Percentiles rank a stretch among this genome's conserved stretches.
phyloP scores from a whole-genome alignment of 2,113 vertebrate genomes.

The Andinoacara biseriatus region DNA sequence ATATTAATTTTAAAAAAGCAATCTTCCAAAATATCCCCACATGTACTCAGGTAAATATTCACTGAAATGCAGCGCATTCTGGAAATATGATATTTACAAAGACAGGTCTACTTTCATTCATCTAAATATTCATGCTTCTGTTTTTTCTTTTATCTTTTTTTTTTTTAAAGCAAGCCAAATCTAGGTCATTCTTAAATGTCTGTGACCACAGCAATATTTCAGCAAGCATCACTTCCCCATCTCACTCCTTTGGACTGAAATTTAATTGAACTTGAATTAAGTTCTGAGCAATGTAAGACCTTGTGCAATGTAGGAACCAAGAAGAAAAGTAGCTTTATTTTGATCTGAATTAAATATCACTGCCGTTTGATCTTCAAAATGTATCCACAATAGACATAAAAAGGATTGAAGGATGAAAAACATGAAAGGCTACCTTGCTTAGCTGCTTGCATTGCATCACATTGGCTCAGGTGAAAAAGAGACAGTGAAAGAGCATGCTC shows the following conservation, averaged over 20 bases:
- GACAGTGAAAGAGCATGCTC: slow-evolving; percentile 21
- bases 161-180: slow-evolving; percentile 3
- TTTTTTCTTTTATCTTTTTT: background rate
- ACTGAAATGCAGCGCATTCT: background rate
- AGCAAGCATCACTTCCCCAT: background rate
- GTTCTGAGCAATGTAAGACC: slow-evolving; percentile 15
- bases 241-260: slow-evolving; percentile 17
- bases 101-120: background rate
- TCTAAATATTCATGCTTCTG: slow-evolving; percentile 24
- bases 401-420: slow-evolving; percentile 55
- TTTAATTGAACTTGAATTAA: slow-evolving; percentile 24
- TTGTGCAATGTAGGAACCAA: slow-evolving; percentile 13
- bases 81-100: slow-evolving; percentile 15
- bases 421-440: slow-evolving; percentile 59
- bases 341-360: slow-evolving; percentile 52
- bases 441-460: slow-evolving; percentile 46
- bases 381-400: slow-evolving; percentile 51
- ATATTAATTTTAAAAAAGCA: slow-evolving; percentile 26
- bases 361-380: slow-evolving; percentile 47
- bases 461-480: slow-evolving; percentile 27
- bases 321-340: slow-evolving; percentile 30
- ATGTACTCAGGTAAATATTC: slow-evolving; percentile 1
- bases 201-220: background rate
- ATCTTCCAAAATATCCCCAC: slow-evolving; percentile 1
- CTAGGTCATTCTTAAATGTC: background rate